Evolutionary conservation across 2,113 vertebrate genomes (phyloP).

Genomic region (Microcebus jonahi): DNA sequence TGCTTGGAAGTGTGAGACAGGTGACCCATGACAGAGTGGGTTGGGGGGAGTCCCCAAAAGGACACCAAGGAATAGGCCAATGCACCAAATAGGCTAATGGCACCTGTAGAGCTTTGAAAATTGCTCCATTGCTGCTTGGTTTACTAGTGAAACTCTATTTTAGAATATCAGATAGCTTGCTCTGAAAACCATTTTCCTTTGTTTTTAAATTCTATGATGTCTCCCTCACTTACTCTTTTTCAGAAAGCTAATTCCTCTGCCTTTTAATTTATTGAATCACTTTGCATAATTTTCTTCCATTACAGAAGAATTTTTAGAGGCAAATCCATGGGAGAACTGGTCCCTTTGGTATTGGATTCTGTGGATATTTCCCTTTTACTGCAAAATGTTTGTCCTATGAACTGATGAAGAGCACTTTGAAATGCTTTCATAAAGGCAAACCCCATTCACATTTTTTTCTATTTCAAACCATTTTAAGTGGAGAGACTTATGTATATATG

Average conservation of each 20-base stretch:
- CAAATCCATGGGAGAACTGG: neutral
- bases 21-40: neutral
- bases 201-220: neutral
- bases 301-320: neutral
- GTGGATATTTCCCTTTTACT: neutral
- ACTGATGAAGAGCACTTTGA: neutral
- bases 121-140: constrained; percentile 1
- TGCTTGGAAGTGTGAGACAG: constrained; percentile 49
- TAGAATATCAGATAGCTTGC: neutral
- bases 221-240: neutral
- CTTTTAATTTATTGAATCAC: neutral
- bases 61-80: neutral
- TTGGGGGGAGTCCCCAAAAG: neutral
- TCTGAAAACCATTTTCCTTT: neutral
- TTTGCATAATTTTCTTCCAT: neutral
- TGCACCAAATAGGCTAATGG: neutral
- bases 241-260: neutral
- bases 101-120: constrained; percentile 54
- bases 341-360: neutral
- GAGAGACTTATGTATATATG: neutral
- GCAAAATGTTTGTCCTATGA: neutral
- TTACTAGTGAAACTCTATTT: neutral
- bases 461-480: neutral
- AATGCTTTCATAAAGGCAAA: constrained; percentile 29
- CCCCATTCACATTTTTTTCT: neutral